A percentile compares a stretch with the other conserved stretches of the same genome.
These are phyloP conservation scores for Paralvinella palmiformis DNA, from an alignment of 1,140 invertebrate genomes.

Conservation along the genomic window DNA sequence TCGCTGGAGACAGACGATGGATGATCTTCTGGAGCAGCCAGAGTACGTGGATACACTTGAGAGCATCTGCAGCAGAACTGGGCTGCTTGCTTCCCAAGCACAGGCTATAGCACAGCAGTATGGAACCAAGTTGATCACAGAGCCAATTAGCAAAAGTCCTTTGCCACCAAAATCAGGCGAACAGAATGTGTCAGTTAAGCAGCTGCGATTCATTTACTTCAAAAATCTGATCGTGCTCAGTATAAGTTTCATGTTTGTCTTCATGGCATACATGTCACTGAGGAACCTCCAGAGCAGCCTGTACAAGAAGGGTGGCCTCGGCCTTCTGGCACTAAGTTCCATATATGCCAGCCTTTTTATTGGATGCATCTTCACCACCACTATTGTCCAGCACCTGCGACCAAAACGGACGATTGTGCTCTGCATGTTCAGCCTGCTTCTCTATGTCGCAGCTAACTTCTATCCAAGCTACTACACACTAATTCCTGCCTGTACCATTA, in stretches of 20 bases:
- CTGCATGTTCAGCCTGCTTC: constrained; percentile 26
- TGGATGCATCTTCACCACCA: constrained; percentile 33
- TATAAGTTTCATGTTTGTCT: constrained; percentile 29
- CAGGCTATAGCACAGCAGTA: background rate
- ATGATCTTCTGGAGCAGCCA: constrained; percentile 4
- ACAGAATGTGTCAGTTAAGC: too few relatives aligned
- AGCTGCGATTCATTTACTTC: constrained; percentile 10
- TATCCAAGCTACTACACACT: constrained; percentile 35
- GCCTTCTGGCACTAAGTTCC: constrained; percentile 57
- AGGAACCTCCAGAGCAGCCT: constrained; percentile 42
- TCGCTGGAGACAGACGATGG: constrained; percentile 8
- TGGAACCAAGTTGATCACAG: background rate
- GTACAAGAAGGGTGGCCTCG: constrained; percentile 27
- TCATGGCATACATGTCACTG: constrained; percentile 32
- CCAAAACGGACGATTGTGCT: constrained; percentile 26
- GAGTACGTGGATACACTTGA: background rate
- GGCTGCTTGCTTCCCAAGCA: background rate
- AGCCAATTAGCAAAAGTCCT: too few relatives aligned
- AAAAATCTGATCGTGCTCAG: constrained; percentile 16
- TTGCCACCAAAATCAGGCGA: background rate
- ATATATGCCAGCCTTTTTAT: constrained; percentile 72
- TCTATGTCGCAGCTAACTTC: constrained; percentile 33
- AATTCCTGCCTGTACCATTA: constrained; percentile 26
- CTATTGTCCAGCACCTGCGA: constrained; percentile 30
- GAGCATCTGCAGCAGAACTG: background rate